These are phyloP conservation scores for Noturus placidus DNA, from an alignment of 2,113 vertebrate genomes.

Conservation along the genomic window DNA sequence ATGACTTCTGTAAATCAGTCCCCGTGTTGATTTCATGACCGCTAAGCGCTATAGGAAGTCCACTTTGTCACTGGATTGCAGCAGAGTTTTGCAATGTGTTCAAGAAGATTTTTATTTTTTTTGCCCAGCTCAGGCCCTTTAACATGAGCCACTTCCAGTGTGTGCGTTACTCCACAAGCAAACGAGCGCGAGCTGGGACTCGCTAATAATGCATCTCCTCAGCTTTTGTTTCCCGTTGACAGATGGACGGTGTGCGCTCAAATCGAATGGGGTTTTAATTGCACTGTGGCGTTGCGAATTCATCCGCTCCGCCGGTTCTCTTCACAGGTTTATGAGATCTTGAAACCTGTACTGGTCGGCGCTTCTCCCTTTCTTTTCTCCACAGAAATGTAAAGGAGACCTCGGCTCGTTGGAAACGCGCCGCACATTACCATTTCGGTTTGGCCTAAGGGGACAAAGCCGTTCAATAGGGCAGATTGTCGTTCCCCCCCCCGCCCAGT, in stretches of 20 bases:
- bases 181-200: constrained; percentile 96
- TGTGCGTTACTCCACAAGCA: constrained; percentile 88
- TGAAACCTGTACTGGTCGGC: constrained; percentile 77
- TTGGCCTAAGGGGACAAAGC: constrained; percentile 80
- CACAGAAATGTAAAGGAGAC: constrained; percentile 82
- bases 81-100: constrained; percentile 94
- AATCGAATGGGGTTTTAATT: constrained; percentile 99
- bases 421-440: constrained; percentile 86
- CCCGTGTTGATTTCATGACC: not conserved
- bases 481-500: constrained; percentile 66
- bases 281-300: constrained; percentile 99
- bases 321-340: constrained; percentile 96
- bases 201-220: constrained; percentile 93
- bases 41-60: constrained; percentile 19
- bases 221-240: constrained; percentile 97
- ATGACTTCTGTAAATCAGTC: not conserved
- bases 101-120: constrained; percentile 89
- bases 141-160: constrained; percentile 88
- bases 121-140: constrained; percentile 77
- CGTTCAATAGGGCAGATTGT: constrained; percentile 83
- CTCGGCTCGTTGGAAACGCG: constrained; percentile 85
- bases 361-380: constrained; percentile 56
- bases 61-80: constrained; percentile 86
- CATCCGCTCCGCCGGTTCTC: constrained; percentile 98
- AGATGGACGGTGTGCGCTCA: constrained; percentile 98